Conservation (phyloP, 2,113 vertebrate genomes). For the Sapajus apella region DNA sequence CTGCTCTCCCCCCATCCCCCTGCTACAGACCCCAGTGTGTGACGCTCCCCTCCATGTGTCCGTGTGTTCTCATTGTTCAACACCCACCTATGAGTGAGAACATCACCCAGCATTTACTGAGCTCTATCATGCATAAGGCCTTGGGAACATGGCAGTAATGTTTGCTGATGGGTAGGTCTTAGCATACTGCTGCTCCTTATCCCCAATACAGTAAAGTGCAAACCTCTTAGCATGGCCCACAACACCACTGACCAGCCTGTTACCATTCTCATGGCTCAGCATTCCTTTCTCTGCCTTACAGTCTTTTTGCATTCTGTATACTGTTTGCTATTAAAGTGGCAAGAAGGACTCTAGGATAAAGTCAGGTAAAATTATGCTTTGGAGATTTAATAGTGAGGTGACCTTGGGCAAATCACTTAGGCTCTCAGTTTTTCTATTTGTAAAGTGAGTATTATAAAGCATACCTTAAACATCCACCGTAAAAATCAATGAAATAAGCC, state of each 20-base stretch:
- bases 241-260: background rate
- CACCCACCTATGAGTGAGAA: too few relatives aligned
- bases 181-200: background rate
- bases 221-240: background rate
- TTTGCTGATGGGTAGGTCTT: background rate
- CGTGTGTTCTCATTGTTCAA: too few relatives aligned
- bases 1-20: too few relatives aligned
- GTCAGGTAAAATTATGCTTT: too few relatives aligned
- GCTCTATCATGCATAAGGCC: background rate
- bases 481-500: background rate
- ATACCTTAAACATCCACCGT: background rate
- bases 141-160: background rate
- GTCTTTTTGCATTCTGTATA: background rate
- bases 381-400: background rate
- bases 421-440: background rate
- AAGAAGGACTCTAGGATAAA: background rate
- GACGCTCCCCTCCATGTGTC: too few relatives aligned
- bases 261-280: background rate
- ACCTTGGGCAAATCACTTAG: background rate
- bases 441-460: background rate
- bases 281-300: background rate
- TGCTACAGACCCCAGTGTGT: too few relatives aligned
- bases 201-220: background rate
- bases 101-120: background rate
- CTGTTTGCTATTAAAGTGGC: background rate